Evolutionary conservation across 2,113 vertebrate genomes (phyloP).

Genomic region (Atherinomorus stipes): DNA sequence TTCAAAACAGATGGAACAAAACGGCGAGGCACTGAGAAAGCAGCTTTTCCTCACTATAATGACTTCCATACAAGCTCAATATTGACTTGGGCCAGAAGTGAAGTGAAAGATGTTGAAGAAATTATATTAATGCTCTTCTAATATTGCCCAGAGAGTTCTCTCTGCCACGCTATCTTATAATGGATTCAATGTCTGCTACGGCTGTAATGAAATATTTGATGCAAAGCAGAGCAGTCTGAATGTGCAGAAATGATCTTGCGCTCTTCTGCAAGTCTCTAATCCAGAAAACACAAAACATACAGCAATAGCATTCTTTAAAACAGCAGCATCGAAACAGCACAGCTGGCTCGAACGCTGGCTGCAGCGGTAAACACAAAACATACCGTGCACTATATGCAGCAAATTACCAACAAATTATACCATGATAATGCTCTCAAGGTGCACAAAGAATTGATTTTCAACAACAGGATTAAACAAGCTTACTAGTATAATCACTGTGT

Average conservation of each 20-base stretch:
- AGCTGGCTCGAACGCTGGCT: not conserved
- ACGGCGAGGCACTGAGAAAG: constrained; percentile 51
- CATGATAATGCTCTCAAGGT: constrained; percentile 11
- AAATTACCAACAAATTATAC: constrained; percentile 10
- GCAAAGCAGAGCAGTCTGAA: constrained; percentile 57
- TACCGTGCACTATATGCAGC: not conserved
- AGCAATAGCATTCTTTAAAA: not conserved
- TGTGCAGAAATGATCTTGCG: constrained; percentile 34
- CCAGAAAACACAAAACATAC: constrained; percentile 17
- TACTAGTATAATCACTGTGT: not conserved
- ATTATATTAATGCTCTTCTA: constrained; percentile 58
- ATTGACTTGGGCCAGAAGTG: constrained; percentile 50
- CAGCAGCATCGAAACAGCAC: not conserved
- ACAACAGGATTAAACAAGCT: not conserved
- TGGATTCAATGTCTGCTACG: constrained; percentile 10
- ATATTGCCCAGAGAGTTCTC: constrained; percentile 47
- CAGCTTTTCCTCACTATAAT: constrained; percentile 53
- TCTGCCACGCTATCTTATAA: constrained; percentile 53
- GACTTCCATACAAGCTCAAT: constrained; percentile 63
- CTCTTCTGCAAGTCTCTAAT: constrained; percentile 35
- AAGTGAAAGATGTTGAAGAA: constrained; percentile 64
- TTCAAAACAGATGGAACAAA: constrained; percentile 72
- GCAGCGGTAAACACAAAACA: constrained; percentile 21
- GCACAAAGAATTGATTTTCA: constrained; percentile 19
- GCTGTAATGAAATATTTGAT: constrained; percentile 48